Base-by-base conservation (phyloP, 1,140 invertebrate species). In the Drosophila lowei region DNA sequence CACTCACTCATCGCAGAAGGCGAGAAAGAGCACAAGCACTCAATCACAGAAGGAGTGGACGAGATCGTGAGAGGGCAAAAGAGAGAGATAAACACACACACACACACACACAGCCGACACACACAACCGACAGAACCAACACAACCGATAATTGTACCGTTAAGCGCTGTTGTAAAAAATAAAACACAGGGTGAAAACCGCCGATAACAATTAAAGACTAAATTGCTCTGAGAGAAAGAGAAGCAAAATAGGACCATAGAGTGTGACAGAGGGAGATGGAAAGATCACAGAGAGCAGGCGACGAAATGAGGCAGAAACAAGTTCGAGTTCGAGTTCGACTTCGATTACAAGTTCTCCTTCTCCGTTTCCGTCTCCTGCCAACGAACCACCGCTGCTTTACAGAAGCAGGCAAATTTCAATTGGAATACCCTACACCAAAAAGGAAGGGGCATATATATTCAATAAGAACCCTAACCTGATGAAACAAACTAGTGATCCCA, bases 161-260 rank as follows among this genome's bases (percentile, higher is more conserved):
- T 79, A 84, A 75, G 50, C 61, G 50, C 56, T 62, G 47, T 56
- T 67, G 75, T 71, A 63, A 74, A 84, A 78, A 67, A 55, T 67
- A 64, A 42, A 42, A 67, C 62, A 66, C 62, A 63, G 64, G 66
- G 65, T 54, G 67, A 63, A 72, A 84, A 70, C 56, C 54, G 18
- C 60, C 65, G 79, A 79, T 84, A 84, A 85, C 80, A 84, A 84
- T 84, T 84, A 84, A 84, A 66, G 65, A 58, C 57, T 53, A 66
- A 56, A 73, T 64, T 54, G 47, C 66, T 58, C 34, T 52, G 30
- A 23, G 41, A 56, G 21, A 30, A 11, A 47, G 48, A 50, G n/a
- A 50, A 30, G 6, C 18, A 9, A 34, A 44, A 13, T 28, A 15
- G 21, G 44, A 49, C 21, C 30, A 38, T 38, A 13, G 23, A 56